A percentile compares a stretch with the other conserved stretches of the same genome.
These are phyloP conservation scores for Ficedula albicollis DNA, from an alignment of 2,797 vertebrate species.

Conservation along the genomic window DNA sequence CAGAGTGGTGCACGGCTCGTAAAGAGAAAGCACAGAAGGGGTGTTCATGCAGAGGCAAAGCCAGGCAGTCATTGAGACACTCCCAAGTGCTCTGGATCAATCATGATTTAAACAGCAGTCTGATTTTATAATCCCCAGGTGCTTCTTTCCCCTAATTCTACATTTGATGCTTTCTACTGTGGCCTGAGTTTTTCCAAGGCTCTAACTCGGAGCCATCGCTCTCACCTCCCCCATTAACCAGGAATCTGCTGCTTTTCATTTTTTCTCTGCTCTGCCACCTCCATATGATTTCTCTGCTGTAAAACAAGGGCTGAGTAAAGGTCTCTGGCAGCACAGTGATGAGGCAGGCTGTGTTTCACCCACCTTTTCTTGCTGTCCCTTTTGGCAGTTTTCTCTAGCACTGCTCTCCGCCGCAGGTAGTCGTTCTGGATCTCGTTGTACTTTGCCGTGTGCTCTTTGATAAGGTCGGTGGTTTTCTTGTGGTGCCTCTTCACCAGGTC, in stretches of 20 bases:
- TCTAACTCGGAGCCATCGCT: not conserved
- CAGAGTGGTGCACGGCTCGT: not conserved
- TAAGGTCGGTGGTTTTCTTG: conserved; percentile 93
- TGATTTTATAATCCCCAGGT: not conserved
- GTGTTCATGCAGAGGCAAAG: not conserved
- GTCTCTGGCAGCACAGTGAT: not conserved
- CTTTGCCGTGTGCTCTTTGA: conserved; percentile 92
- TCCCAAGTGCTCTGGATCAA: not conserved
- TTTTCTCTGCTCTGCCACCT: not conserved
- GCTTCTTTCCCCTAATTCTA: not conserved
- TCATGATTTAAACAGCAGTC: not conserved
- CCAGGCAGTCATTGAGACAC: not conserved
- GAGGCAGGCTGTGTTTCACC: conserved; percentile 15
- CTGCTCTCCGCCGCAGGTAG: conserved; percentile 82
- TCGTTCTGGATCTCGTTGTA: conserved; percentile 90
- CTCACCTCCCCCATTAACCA: not conserved
- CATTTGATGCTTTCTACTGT: not conserved
- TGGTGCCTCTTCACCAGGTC: conserved; percentile 94
- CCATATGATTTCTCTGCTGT: not conserved
- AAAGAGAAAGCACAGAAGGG: not conserved
- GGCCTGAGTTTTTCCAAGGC: not conserved
- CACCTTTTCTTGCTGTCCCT: conserved; percentile 96
- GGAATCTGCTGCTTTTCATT: not conserved
- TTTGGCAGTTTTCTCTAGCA: conserved; percentile 89
- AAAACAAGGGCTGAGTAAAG: not conserved